Conservation (phyloP, 1,140 invertebrate species). For the Anagrus nilaparvatae region DNA sequence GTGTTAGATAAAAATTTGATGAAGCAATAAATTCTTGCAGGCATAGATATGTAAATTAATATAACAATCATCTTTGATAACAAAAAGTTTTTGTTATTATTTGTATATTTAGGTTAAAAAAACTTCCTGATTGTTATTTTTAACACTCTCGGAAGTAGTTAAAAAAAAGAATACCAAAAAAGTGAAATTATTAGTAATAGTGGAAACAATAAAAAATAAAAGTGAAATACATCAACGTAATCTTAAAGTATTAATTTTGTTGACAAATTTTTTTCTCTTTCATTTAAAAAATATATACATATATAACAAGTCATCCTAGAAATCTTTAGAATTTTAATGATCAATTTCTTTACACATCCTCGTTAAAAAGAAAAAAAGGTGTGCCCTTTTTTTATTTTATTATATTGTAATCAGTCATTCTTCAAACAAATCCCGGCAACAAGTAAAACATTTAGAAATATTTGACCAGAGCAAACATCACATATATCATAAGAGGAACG, state of each 20-base stretch:
- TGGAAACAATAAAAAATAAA: background rate
- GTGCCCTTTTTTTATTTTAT: conserved; percentile 24
- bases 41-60: too few relatives aligned
- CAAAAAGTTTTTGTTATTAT: too few relatives aligned
- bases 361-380: too few relatives aligned
- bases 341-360: conserved; percentile 36
- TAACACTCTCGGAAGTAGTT: too few relatives aligned
- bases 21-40: too few relatives aligned
- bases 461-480: conserved; percentile 30
- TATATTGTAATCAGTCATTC: conserved; percentile 16
- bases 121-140: too few relatives aligned
- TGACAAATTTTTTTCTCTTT: background rate
- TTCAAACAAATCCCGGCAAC: conserved; percentile 24
- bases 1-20: too few relatives aligned
- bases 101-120: too few relatives aligned
- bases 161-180: too few relatives aligned
- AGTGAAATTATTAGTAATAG: too few relatives aligned
- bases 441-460: conserved; percentile 32
- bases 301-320: too few relatives aligned
- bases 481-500: conserved; percentile 26
- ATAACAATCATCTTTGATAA: too few relatives aligned
- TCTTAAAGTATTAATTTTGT: conserved; percentile 15
- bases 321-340: conserved; percentile 15
- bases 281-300: background rate
- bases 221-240: conserved; percentile 7